These are phyloP conservation scores for Drosophila ercepeae DNA, from an alignment of 1,140 invertebrate genomes.

Conservation along the genomic window DNA sequence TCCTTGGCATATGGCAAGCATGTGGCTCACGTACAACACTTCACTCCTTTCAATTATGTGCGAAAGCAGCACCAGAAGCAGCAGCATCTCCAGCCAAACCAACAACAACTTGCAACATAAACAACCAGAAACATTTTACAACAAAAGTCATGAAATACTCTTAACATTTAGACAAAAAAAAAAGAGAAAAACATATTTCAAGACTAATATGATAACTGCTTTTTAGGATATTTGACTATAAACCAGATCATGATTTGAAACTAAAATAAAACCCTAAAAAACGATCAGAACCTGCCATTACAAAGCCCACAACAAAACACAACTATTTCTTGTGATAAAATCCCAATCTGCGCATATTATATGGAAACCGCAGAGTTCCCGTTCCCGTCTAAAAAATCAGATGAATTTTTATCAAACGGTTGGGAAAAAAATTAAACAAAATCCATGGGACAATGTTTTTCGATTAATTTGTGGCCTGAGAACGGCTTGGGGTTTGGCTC, in stretches of 20 bases:
- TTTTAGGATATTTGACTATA: too few species aligned
- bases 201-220: too few species aligned
- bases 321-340: background rate
- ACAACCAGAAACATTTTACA: background rate
- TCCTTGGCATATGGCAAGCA: conserved; percentile 72
- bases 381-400: background rate
- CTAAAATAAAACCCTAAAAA: too few species aligned
- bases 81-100: conserved; percentile 8
- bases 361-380: background rate
- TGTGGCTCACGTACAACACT: conserved; percentile 80
- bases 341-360: background rate
- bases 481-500: conserved; percentile 17
- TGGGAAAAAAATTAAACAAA: background rate
- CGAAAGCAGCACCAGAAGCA: conserved; percentile 53
- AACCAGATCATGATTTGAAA: too few species aligned
- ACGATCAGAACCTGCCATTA: too few species aligned
- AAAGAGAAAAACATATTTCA: too few species aligned
- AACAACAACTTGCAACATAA: conserved; percentile 3
- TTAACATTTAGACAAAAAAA: too few species aligned
- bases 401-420: background rate
- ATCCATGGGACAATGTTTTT: conserved; percentile 10
- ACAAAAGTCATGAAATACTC: conserved; percentile 13
- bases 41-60: conserved; percentile 80
- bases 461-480: conserved; percentile 64
- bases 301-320: too few species aligned